Evolutionary conservation across 2,888 invertebrate genomes (phyloP).

Genomic region (Elaeidobius kamerunicus): DNA sequence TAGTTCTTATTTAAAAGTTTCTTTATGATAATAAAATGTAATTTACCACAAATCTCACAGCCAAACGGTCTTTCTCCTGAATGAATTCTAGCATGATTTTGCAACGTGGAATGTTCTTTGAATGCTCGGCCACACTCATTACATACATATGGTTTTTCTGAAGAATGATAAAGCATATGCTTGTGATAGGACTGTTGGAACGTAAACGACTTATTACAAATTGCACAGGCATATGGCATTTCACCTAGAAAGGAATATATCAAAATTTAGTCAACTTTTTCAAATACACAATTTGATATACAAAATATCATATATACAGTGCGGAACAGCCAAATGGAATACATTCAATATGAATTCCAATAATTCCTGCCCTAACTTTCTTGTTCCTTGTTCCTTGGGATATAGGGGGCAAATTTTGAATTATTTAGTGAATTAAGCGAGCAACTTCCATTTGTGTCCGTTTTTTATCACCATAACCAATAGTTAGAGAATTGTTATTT

Average conservation of each 20-base stretch:
- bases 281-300: no score
- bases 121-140: constrained; percentile 76
- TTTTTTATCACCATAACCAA: no score
- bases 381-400: no score
- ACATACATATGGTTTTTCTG: constrained; percentile 76
- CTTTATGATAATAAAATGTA: neutral
- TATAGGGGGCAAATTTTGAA: no score
- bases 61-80: constrained; percentile 68
- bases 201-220: constrained; percentile 82
- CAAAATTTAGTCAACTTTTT: no score
- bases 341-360: no score
- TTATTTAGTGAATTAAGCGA: no score
- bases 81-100: constrained; percentile 82
- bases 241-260: constrained; percentile 66
- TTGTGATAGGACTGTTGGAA: constrained; percentile 90
- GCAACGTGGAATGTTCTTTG: constrained; percentile 81
- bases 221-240: constrained; percentile 80
- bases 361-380: no score
- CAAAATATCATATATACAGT: no score
- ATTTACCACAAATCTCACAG: constrained; percentile 79
- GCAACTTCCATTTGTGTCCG: no score
- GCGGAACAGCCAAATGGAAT: no score
- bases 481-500: no score
- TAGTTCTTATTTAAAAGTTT: neutral
- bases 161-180: constrained; percentile 81